phyloP scores from a whole-genome alignment of 64 coral and sea anemone species.

The Stylophora pistillata region DNA sequence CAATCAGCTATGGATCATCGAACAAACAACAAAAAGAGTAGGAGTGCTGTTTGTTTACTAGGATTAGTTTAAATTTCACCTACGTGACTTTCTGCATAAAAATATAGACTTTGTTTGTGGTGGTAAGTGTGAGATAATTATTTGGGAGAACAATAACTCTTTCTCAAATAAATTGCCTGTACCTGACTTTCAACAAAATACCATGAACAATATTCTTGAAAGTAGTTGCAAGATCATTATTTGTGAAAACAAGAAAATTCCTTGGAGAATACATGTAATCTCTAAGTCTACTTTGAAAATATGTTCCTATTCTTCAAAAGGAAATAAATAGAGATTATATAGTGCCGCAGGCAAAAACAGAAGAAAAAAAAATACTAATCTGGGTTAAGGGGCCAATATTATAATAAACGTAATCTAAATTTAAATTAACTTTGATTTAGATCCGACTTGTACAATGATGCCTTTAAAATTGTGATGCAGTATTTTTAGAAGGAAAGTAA shows the following conservation, averaged over 20 bases:
- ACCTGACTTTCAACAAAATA: slow-evolving; percentile 1
- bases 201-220: neutral
- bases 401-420: too few relatives aligned
- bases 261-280: neutral
- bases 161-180: neutral
- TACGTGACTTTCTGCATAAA: neutral
- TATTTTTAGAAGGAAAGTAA: too few relatives aligned
- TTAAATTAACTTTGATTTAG: too few relatives aligned
- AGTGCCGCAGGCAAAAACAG: too few relatives aligned
- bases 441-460: too few relatives aligned
- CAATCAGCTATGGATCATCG: slow-evolving; percentile 1
- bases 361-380: too few relatives aligned
- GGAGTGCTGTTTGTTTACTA: neutral
- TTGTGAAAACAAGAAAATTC: neutral
- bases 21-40: neutral
- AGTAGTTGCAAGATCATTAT: neutral
- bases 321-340: too few relatives aligned
- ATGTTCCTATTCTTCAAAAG: neutral
- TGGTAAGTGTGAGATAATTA: too few relatives aligned
- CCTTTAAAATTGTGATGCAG: too few relatives aligned
- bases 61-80: neutral
- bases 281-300: neutral
- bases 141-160: neutral
- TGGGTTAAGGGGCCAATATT: too few relatives aligned
- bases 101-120: neutral